These are phyloP conservation scores for Phalera bucephala DNA, from an alignment of 2,888 invertebrate species.

Conservation along the genomic window DNA sequence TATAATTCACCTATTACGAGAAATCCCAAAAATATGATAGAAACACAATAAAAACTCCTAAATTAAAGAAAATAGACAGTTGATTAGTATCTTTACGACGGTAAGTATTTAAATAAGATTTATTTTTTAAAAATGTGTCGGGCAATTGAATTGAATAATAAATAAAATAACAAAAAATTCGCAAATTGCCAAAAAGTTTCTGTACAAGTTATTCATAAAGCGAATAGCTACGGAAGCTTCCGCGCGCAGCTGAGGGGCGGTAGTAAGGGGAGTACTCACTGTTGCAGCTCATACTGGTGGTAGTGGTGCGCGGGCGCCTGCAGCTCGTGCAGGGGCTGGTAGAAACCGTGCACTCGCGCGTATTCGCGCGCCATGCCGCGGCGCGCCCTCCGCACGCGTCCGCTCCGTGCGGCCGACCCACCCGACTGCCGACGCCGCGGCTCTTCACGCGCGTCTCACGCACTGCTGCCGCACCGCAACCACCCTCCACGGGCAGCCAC, in stretches of 20 bases:
- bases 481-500: constrained; percentile 6
- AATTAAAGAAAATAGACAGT: too few species aligned
- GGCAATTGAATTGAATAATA: too few species aligned
- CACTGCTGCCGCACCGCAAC: constrained; percentile 2
- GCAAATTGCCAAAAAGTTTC: neutral
- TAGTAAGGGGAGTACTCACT: constrained; percentile 47
- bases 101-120: too few species aligned
- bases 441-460: constrained; percentile 7
- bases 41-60: too few species aligned
- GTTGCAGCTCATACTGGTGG: constrained; percentile 40
- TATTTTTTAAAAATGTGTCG: too few species aligned
- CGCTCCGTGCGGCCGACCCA: constrained; percentile 21
- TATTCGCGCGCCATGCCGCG: constrained; percentile 53
- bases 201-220: too few species aligned
- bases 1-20: too few species aligned
- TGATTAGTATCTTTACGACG: too few species aligned
- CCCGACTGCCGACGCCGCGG: constrained; percentile 22
- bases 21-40: too few species aligned
- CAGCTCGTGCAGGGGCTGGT: constrained; percentile 50
- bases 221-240: too few species aligned
- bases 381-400: constrained; percentile 18
- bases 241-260: too few species aligned
- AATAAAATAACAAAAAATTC: too few species aligned
- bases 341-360: constrained; percentile 51
- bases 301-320: constrained; percentile 41